A percentile compares a stretch with the other conserved stretches of the same genome.
Evolutionary conservation across 2,888 invertebrate species (phyloP).

Genomic region (Melanchra persicariae): DNA sequence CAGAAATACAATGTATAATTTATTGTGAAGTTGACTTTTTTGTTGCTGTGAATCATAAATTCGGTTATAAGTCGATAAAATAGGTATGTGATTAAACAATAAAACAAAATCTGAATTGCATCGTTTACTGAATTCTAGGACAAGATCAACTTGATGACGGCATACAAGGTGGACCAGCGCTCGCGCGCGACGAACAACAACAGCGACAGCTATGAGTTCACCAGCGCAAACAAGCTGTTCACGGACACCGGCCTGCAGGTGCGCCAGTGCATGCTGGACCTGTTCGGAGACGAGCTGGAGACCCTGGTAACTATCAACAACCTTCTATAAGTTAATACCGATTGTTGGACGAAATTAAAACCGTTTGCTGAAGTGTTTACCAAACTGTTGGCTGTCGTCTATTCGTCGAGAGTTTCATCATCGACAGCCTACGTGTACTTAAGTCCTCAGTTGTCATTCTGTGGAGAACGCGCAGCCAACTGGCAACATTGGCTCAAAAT

Average conservation of each 20-base stretch:
- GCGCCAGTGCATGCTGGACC: constrained; percentile 92
- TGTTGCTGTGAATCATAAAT: neutral
- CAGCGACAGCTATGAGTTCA: constrained; percentile 93
- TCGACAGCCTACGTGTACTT: neutral
- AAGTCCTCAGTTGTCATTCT: neutral
- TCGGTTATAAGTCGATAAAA: neutral
- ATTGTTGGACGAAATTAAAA: neutral
- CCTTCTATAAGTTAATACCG: neutral
- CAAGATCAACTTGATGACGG: constrained; percentile 93
- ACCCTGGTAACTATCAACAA: constrained; percentile 77
- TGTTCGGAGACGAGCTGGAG: constrained; percentile 92
- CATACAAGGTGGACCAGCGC: constrained; percentile 94
- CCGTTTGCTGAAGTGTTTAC: neutral
- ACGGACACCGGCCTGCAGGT: constrained; percentile 91
- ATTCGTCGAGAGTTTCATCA: neutral
- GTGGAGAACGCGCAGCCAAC: neutral
- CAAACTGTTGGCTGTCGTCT: neutral
- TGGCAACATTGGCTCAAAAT: too few species aligned
- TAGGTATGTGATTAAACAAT: neutral
- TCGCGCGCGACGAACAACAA: constrained; percentile 87
- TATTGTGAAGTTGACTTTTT: neutral
- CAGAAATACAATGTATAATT: neutral
- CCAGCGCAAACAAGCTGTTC: constrained; percentile 94
- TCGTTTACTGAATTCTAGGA: constrained; percentile 78
- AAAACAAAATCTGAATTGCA: neutral